A percentile compares a stretch with the other conserved stretches of the same genome.
phyloP scores from a whole-genome alignment of 2,113 vertebrate genomes.

The Brachyistius frenatus region DNA sequence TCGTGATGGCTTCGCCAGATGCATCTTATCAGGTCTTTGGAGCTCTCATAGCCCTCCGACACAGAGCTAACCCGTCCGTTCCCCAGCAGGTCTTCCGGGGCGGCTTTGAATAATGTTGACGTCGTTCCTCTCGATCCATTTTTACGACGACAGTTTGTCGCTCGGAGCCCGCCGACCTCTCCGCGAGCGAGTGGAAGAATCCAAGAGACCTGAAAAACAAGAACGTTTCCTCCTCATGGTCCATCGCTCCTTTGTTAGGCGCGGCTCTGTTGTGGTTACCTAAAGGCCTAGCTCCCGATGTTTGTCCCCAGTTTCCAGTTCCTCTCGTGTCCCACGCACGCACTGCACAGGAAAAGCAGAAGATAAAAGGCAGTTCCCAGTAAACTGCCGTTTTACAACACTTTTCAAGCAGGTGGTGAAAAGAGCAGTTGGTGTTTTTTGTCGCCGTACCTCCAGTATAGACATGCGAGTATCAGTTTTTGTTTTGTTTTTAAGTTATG shows the following conservation, averaged over 20 bases:
- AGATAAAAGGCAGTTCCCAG: slow-evolving; percentile 60
- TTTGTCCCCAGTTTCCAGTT: slow-evolving; percentile 59
- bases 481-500: too few relatives aligned
- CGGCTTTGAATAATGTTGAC: neutral
- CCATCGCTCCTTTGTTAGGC: slow-evolving; percentile 56
- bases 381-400: slow-evolving; percentile 1
- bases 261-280: slow-evolving; percentile 72
- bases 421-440: slow-evolving; percentile 2
- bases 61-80: slow-evolving; percentile 6
- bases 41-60: neutral
- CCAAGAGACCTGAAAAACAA: slow-evolving; percentile 55
- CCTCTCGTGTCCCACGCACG: slow-evolving; percentile 63
- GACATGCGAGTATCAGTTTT: too few relatives aligned
- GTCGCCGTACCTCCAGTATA: too few relatives aligned
- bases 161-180: slow-evolving; percentile 25
- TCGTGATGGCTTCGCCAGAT: slow-evolving; percentile 36
- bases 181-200: slow-evolving; percentile 42
- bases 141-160: slow-evolving; percentile 7
- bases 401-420: slow-evolving; percentile 29
- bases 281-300: slow-evolving; percentile 51
- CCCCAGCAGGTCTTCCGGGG: slow-evolving; percentile 22
- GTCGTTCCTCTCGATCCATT: slow-evolving; percentile 33
- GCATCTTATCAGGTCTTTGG: slow-evolving; percentile 12
- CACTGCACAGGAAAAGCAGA: slow-evolving; percentile 44
- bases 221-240: slow-evolving; percentile 67